Conservation (phyloP, 2,888 invertebrate species). For the Sericinus montela region DNA sequence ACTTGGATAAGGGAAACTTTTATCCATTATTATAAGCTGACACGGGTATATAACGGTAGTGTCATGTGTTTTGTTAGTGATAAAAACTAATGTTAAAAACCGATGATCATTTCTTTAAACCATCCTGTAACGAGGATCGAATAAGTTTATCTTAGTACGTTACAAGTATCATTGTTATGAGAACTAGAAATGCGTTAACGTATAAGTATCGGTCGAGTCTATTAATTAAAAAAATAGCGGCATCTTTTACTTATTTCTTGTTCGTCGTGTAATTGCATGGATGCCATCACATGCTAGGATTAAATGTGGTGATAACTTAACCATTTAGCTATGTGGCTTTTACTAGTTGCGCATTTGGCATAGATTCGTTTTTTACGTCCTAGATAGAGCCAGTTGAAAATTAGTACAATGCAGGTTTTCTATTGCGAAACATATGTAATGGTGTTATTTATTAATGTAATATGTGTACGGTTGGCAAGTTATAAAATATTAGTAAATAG, state of each 20-base stretch:
- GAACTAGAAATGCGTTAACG: neutral
- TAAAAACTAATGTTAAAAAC: too few relatives aligned
- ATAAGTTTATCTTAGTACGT: neutral
- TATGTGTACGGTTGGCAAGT: too few relatives aligned
- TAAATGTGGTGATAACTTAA: conserved; percentile 41
- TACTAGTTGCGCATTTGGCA: conserved; percentile 14
- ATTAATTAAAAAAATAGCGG: conserved; percentile 33
- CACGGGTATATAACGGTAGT: neutral
- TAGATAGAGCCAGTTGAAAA: too few relatives aligned
- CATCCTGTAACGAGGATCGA: neutral
- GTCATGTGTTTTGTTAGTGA: too few relatives aligned
- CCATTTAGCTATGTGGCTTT: conserved; percentile 35
- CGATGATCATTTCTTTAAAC: neutral
- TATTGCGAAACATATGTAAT: too few relatives aligned
- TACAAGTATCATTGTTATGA: neutral
- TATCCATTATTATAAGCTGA: too few relatives aligned
- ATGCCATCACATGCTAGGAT: conserved; percentile 31
- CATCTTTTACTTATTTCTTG: conserved; percentile 32
- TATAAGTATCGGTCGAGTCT: conserved; percentile 1
- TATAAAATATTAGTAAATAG: too few relatives aligned
- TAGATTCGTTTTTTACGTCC: neutral
- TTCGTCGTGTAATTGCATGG: conserved; percentile 30
- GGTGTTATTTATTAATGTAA: too few relatives aligned
- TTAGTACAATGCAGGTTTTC: too few relatives aligned
- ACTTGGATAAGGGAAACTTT: too few relatives aligned